A percentile compares a stretch with the other conserved stretches of the same genome.
These are phyloP conservation scores for Lithobius niger DNA, from an alignment of 1,140 invertebrate species.

Conservation along the genomic window DNA sequence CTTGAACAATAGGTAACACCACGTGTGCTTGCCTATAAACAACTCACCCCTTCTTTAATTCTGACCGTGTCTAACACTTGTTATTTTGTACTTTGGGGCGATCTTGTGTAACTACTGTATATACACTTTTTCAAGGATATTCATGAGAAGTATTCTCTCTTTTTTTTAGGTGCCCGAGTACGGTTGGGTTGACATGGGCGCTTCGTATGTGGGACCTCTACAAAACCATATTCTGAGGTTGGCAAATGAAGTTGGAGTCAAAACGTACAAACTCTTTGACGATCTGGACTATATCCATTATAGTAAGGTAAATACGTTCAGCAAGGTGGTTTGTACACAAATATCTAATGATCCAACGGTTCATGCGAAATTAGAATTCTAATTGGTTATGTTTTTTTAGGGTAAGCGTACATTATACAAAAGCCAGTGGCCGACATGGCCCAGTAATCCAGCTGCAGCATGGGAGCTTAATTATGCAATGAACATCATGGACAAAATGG, in stretches of 20 bases:
- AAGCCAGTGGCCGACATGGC: slow-evolving; percentile 10
- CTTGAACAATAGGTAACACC: too few species aligned
- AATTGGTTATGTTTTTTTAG: slow-evolving; percentile 1
- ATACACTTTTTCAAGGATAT: too few species aligned
- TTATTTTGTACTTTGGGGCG: too few species aligned
- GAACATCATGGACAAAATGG: slow-evolving; percentile 22
- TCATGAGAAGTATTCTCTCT: too few species aligned
- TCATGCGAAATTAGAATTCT: neutral
- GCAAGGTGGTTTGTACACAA: too few species aligned
- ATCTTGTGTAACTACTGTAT: too few species aligned
- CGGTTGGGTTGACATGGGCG: slow-evolving; percentile 24
- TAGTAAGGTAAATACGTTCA: slow-evolving; percentile 20
- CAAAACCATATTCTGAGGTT: slow-evolving; percentile 23
- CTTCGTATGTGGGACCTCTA: slow-evolving; percentile 24
- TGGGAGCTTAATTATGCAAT: slow-evolving; percentile 20
- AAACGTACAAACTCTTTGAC: slow-evolving; percentile 27
- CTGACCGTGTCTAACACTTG: too few species aligned
- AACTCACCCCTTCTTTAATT: too few species aligned
- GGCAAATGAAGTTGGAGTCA: slow-evolving; percentile 27
- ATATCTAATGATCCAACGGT: neutral
- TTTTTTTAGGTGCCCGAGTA: slow-evolving; percentile 14
- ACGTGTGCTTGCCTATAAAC: too few species aligned
- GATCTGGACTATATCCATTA: slow-evolving; percentile 17
- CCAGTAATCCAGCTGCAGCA: slow-evolving; percentile 9
- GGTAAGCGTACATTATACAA: slow-evolving; percentile 10